Conservation (phyloP, 2,113 vertebrate species). For the Hydropotes inermis region DNA sequence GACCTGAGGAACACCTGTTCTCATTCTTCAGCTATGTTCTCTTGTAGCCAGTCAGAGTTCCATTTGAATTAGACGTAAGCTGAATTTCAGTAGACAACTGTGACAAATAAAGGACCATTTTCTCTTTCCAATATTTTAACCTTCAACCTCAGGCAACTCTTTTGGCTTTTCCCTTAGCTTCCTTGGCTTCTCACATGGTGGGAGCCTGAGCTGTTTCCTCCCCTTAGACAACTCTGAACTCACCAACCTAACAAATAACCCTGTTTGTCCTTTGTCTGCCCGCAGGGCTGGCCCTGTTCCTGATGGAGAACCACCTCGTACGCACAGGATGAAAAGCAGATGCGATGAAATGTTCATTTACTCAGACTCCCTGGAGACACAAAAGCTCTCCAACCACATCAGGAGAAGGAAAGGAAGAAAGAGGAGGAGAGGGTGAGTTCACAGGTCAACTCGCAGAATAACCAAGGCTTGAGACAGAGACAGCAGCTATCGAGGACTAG, state of each 20-base stretch:
- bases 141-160: neutral
- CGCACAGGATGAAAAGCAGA: neutral
- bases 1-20: neutral
- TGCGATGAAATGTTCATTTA: constrained; percentile 1
- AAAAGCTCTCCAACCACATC: neutral
- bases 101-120: constrained; percentile 4
- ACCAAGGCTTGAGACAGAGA: neutral
- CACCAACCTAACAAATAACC: neutral
- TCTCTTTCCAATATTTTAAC: constrained; percentile 30
- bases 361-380: neutral
- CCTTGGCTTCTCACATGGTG: neutral
- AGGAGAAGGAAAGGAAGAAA: neutral
- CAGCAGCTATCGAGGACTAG: neutral
- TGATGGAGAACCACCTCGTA: neutral
- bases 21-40: neutral
- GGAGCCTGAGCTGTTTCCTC: neutral
- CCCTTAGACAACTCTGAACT: neutral
- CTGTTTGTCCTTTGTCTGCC: constrained; percentile 3
- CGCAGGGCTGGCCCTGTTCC: neutral
- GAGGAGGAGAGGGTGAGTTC: neutral
- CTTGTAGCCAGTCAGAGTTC: neutral
- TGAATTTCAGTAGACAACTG: constrained; percentile 4
- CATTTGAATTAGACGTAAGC: neutral
- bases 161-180: neutral
- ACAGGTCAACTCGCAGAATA: neutral